phyloP scores from a whole-genome alignment of 2,797 vertebrate genomes.

The Hylomyscus alleni region DNA sequence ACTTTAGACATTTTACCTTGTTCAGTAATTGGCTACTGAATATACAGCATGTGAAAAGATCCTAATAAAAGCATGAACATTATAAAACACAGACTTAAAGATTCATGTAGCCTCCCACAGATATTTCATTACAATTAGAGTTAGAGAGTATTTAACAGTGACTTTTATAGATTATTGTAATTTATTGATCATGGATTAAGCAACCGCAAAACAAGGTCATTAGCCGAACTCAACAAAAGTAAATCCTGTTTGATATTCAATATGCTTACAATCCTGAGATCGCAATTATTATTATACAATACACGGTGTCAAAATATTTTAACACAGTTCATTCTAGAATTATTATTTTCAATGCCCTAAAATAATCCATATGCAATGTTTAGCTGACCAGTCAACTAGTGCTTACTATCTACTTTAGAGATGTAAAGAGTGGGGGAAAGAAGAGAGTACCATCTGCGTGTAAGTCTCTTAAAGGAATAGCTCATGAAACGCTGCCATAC shows the following conservation, averaged over 20 bases:
- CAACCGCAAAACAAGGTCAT: conserved; percentile 72
- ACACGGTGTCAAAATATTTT: conserved; percentile 63
- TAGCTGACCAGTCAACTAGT: conserved; percentile 30
- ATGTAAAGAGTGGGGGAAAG: conserved; percentile 12
- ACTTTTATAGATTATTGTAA: conserved; percentile 53
- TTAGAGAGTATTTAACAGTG: conserved; percentile 72
- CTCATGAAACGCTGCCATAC: not conserved
- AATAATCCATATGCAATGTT: conserved; percentile 15
- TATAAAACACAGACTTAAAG: conserved; percentile 68
- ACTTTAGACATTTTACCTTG: conserved; percentile 74
- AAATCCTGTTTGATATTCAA: conserved; percentile 60
- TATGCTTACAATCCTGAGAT: conserved; percentile 24
- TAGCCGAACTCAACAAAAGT: conserved; percentile 59
- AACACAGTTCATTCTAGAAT: not conserved
- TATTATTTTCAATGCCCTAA: conserved; percentile 48
- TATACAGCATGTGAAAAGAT: conserved; percentile 67
- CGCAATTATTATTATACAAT: conserved; percentile 50
- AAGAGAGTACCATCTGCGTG: not conserved
- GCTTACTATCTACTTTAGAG: not conserved
- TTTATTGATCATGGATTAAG: conserved; percentile 71
- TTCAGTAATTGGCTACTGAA: conserved; percentile 77
- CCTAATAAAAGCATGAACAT: conserved; percentile 69
- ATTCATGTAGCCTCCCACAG: not conserved
- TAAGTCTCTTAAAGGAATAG: not conserved
- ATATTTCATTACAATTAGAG: conserved; percentile 66